Evolutionary conservation across 2,113 vertebrate species (phyloP), one percentile per base, ranked within the genome.

Genomic region (Pedetes capensis): DNA sequence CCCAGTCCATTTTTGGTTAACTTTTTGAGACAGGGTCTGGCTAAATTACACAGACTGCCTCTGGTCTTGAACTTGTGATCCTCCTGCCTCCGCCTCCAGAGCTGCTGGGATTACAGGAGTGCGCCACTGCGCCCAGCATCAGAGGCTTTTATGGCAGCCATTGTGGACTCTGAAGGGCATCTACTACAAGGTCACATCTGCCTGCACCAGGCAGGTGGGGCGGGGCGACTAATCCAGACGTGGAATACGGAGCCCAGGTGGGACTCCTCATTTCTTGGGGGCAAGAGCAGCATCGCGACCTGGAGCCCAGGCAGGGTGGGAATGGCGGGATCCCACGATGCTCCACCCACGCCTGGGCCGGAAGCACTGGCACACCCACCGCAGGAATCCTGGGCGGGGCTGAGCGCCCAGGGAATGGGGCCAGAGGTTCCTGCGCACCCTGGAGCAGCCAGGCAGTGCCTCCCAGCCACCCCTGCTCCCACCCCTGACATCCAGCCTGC

Each of bases 331-430:
- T 55, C 72, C 82, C 53, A 3, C 57, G 72, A 23, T 44, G 87
- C 64, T 57, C 89, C 93, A 37, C 87, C 95, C 92, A 74, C 37
- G 20, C 32, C 57, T 13, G 42, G 37, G 86, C 94, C 51, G 53
- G 82, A 94, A 96, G 89, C 1, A 9, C 0, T 37, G 95, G 81
- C 96, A 84, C 97, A 90, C 97, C 97, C 95, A 88, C 63, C 20
- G 32, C 92, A 96, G 96, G 97, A 97, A 97, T 97, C 94, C 63
- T 0, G 6, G 93, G 80, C 93, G 44, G 95, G 97, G 95, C 89
- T 5, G 4, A 37, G 90, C 49, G 63, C 96, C 97, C 95, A 78
- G 96, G 94, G 95, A 95, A 95, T 72, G 42, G 92, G 89, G 96
- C 83, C 92, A 95, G 94, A 96, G 96, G 92, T 66, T 91, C 63